These are phyloP conservation scores for Kryptolebias ocellatus DNA, from an alignment of 2,797 vertebrate genomes.

Conservation along the genomic window DNA sequence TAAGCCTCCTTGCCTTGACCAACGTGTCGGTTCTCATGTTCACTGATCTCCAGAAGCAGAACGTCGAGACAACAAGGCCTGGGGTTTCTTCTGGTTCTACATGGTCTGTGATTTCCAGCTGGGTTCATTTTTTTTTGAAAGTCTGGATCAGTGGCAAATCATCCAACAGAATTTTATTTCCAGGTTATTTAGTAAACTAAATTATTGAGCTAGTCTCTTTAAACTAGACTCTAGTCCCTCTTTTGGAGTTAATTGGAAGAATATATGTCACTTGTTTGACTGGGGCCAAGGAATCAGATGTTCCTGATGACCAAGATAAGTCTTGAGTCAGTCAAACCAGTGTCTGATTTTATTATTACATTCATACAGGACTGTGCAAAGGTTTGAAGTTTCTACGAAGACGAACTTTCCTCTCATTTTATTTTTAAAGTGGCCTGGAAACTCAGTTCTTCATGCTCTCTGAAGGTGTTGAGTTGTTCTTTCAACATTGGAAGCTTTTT, in stretches of 20 bases:
- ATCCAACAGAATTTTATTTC: too few species aligned
- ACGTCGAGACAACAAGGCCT: conserved; percentile 26
- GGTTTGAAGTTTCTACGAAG: not conserved
- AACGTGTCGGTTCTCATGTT: conserved; percentile 35
- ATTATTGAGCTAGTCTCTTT: not conserved
- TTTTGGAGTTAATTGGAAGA: too few species aligned
- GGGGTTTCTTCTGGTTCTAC: not conserved
- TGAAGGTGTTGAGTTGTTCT: not conserved
- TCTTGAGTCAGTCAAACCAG: not conserved
- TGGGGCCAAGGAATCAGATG: not conserved
- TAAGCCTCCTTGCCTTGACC: conserved; percentile 69
- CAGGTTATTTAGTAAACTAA: not conserved
- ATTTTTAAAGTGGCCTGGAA: not conserved
- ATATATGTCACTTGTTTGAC: too few species aligned
- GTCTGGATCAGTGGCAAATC: too few species aligned
- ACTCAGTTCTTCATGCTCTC: not conserved
- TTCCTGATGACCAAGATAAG: not conserved
- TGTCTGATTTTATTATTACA: too few species aligned
- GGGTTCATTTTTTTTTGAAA: not conserved
- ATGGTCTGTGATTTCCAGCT: conserved; percentile 25
- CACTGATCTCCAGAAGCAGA: conserved; percentile 36
- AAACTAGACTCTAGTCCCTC: not conserved
- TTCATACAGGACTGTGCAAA: not conserved
- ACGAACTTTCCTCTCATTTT: not conserved
- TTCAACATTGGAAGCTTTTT: not conserved